These are phyloP conservation scores for Lysiphlebus fabarum DNA, from an alignment of 1,140 invertebrate genomes.

Conservation along the genomic window DNA sequence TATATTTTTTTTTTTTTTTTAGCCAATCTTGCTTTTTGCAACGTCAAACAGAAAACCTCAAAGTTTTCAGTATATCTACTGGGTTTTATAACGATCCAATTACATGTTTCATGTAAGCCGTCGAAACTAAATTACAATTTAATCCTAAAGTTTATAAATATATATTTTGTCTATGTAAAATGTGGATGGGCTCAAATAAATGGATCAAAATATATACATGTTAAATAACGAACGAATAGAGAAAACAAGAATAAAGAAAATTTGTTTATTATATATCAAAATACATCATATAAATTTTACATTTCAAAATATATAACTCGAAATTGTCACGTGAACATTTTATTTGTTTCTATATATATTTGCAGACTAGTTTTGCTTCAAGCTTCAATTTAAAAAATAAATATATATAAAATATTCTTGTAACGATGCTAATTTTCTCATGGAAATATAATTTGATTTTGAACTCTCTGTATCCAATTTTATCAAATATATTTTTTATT, in stretches of 20 bases:
- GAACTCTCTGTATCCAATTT: not conserved
- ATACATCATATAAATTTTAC: not conserved
- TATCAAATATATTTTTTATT: too few species aligned
- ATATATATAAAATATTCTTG: conserved; percentile 8
- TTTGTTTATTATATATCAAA: not conserved
- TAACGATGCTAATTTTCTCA: conserved; percentile 37
- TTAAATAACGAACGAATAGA: not conserved
- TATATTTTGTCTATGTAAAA: conserved; percentile 1
- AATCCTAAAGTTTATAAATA: conserved; percentile 33
- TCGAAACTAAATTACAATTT: conserved; percentile 50
- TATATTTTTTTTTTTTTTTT: too few species aligned
- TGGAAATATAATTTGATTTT: conserved; percentile 10
- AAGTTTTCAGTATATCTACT: conserved; percentile 31
- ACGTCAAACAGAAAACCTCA: not conserved
- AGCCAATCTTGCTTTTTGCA: conserved; percentile 9
- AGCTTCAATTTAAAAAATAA: too few species aligned
- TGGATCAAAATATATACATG: conserved; percentile 8
- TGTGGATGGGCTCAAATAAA: not conserved
- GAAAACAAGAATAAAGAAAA: conserved; percentile 4
- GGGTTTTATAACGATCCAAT: conserved; percentile 52
- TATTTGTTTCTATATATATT: not conserved
- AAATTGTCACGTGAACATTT: conserved; percentile 14
- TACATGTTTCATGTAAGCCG: conserved; percentile 48
- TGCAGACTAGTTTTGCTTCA: too few species aligned
- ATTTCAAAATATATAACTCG: conserved; percentile 13